Conservation (phyloP, 2,113 vertebrate genomes). For the Smithornis capensis region DNA sequence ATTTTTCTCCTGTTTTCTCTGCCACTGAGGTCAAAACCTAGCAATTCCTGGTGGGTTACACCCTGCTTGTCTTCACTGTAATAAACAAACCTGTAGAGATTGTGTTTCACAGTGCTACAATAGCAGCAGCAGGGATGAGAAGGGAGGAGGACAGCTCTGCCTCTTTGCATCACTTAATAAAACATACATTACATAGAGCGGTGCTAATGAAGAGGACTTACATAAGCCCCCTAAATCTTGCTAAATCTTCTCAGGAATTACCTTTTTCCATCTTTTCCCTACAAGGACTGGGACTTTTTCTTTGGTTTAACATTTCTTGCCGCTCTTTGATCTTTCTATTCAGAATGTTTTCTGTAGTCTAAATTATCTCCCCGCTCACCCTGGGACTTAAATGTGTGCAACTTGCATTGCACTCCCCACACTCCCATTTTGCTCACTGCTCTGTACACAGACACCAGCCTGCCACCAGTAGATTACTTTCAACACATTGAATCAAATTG, state of each 20-base stretch:
- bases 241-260: conserved; percentile 14
- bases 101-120: not conserved
- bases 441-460: not conserved
- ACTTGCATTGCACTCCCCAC: not conserved
- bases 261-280: not conserved
- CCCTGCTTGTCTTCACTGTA: not conserved
- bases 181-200: not conserved
- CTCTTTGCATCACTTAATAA: not conserved
- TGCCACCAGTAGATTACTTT: not conserved
- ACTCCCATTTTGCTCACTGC: not conserved
- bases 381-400: not conserved
- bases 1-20: not conserved
- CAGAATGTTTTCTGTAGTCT: not conserved
- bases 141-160: not conserved
- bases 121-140: not conserved
- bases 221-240: not conserved
- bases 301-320: conserved; percentile 1
- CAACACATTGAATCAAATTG: not conserved
- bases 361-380: not conserved
- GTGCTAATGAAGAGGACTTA: not conserved
- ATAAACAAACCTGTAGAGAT: not conserved
- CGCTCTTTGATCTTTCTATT: not conserved
- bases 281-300: not conserved
- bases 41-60: not conserved
- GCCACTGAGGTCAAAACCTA: not conserved